Evolutionary conservation across 92 coral and sea anemone species (phyloP).

Genomic region (Parazoanthus darwini): DNA sequence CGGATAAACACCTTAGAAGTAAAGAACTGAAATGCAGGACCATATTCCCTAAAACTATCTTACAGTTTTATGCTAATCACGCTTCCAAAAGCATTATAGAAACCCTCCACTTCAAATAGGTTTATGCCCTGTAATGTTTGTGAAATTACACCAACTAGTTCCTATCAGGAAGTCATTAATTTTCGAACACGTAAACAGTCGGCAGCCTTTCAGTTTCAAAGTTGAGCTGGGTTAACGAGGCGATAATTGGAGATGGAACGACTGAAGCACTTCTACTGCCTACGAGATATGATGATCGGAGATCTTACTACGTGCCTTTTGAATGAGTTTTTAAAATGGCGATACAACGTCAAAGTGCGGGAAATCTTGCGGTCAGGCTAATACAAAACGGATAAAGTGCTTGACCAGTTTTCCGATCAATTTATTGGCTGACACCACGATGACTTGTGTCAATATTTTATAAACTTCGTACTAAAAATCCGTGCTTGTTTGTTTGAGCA

Average conservation of each 20-base stretch:
- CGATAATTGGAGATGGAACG: not conserved
- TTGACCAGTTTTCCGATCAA: not conserved
- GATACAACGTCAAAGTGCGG: not conserved
- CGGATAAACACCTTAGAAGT: not conserved
- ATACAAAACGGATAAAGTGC: not conserved
- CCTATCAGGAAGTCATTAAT: slow-evolving; percentile 41
- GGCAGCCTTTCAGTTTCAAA: slow-evolving; percentile 2
- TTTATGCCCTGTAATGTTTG: not conserved
- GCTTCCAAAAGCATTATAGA: no score
- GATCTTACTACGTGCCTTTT: not conserved
- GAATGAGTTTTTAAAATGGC: not conserved
- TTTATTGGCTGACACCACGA: not conserved
- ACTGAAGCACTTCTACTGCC: slow-evolving; percentile 5
- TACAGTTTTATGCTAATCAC: not conserved
- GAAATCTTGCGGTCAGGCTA: not conserved
- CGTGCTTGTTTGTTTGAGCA: not conserved
- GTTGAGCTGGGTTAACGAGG: slow-evolving; percentile 30
- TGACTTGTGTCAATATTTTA: not conserved
- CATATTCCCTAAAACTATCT: not conserved
- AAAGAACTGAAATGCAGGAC: not conserved
- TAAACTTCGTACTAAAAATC: not conserved
- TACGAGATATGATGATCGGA: not conserved
- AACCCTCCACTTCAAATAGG: no score
- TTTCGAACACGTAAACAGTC: slow-evolving; percentile 16
- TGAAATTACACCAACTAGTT: not conserved